phyloP scores from a whole-genome alignment of 2,797 vertebrate genomes.

The Poeciliopsis gracilis region DNA sequence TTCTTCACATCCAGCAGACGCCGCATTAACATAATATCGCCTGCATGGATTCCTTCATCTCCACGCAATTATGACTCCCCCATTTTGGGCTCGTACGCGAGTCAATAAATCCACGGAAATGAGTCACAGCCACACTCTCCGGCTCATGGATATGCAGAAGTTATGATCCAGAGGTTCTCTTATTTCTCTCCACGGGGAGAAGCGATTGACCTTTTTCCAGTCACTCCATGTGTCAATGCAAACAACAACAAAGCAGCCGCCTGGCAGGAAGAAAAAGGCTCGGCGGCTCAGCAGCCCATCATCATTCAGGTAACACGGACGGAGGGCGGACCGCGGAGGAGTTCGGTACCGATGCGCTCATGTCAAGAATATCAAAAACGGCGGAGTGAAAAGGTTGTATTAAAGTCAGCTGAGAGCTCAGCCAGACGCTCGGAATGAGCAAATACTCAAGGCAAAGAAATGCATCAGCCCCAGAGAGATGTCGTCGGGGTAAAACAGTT shows the following conservation, averaged over 20 bases:
- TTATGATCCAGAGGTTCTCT: constrained; percentile 64
- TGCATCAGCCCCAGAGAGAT: background rate
- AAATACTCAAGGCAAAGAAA: constrained; percentile 8
- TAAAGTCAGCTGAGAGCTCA: constrained; percentile 34
- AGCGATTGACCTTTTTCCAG: constrained; percentile 68
- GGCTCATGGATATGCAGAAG: constrained; percentile 60
- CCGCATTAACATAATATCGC: constrained; percentile 69
- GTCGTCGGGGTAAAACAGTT: background rate
- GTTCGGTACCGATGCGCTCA: constrained; percentile 1
- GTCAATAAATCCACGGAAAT: constrained; percentile 63
- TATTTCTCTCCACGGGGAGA: constrained; percentile 45
- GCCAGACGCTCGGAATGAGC: constrained; percentile 8
- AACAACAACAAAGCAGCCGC: constrained; percentile 64
- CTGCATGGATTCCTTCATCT: constrained; percentile 60
- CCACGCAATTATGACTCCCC: constrained; percentile 60
- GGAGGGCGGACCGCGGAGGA: constrained; percentile 23
- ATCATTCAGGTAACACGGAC: constrained; percentile 42
- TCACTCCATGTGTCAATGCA: constrained; percentile 54
- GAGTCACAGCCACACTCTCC: constrained; percentile 33
- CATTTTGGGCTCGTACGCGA: constrained; percentile 48
- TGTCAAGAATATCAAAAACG: constrained; percentile 37
- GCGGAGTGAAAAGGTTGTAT: constrained; percentile 26
- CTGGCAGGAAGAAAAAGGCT: constrained; percentile 29
- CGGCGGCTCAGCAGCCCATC: constrained; percentile 28
- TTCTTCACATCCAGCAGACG: constrained; percentile 56